Base-by-base conservation (phyloP, 2,888 invertebrate species). In the Conops quadrifasciatus region DNA sequence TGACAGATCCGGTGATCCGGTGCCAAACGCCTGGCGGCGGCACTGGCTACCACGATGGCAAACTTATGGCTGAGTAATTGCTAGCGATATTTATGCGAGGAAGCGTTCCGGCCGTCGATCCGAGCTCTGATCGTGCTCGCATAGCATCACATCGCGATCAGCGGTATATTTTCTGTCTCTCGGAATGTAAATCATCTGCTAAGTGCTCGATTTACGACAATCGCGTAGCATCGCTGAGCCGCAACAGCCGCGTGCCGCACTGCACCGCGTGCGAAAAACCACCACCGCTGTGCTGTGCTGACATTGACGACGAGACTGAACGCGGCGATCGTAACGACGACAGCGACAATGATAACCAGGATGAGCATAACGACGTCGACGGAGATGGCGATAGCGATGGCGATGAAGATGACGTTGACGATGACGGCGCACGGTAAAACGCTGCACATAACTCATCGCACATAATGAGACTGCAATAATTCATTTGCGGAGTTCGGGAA, bases 391-490 rank as follows among this genome's bases (percentile, higher is more conserved):
- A 73, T 72, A 71, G 73, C 75, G 73, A 76, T 74, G 75, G 73
- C 76, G 78, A 83, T 82, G 80, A 82, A 26, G 19, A 62, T 19
- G 51, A 71, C n/a, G 69, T 72, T 71, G 74, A 73, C 75, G 73
- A 75, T 75, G 77, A 75, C 75, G 80, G 83, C 83, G 82, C 82
- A 80, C 49, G 79, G 81, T 83, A 82, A 82, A 82, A 82, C 82
- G 79, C 79, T 77, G 81, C 77, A 82, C 83, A 83, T 83, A 83
- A 83, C 82, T 83, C 83, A 83, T 83, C 81, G 82, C 83, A 83
- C 83, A 82, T 83, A 83, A 83, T 83, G 83, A 82, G 83, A 81
- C 83, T 82, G 81, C 81, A 82, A 83, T 83, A 83, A 83, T 83
- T 83, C 83, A 83, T 82, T 80, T 80, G 80, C 81, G 60, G 68